phyloP scores from a whole-genome alignment of 2,888 invertebrate species.

The Brenthis ino region DNA sequence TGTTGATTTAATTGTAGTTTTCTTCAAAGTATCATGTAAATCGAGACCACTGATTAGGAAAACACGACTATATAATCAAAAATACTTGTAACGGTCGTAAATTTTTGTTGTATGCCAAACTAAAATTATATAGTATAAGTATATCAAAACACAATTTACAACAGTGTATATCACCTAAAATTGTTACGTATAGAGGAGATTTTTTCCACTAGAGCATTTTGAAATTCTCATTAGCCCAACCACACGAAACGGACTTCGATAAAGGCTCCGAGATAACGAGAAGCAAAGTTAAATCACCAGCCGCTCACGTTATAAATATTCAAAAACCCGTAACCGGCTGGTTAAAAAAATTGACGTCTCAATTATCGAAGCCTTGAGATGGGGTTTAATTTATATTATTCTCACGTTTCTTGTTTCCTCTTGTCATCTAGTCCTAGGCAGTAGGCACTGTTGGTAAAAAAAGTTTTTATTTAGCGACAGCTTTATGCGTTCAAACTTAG shows the following conservation, averaged over 20 bases:
- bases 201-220: constrained; percentile 40
- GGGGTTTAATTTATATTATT: constrained; percentile 74
- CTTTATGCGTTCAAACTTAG: neutral
- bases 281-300: constrained; percentile 74
- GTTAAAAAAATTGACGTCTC: constrained; percentile 80
- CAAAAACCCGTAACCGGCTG: constrained; percentile 56
- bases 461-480: constrained; percentile 3
- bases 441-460: neutral
- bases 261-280: constrained; percentile 70
- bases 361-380: constrained; percentile 66
- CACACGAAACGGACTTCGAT: constrained; percentile 58
- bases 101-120: too few species aligned
- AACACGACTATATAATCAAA: too few species aligned
- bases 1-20: too few species aligned
- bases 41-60: too few species aligned
- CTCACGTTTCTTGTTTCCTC: constrained; percentile 79
- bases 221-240: constrained; percentile 52
- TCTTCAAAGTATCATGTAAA: too few species aligned
- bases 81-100: too few species aligned
- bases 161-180: constrained; percentile 10
- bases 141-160: too few species aligned
- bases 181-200: constrained; percentile 18
- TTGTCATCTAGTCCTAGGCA: constrained; percentile 52
- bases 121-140: too few species aligned
- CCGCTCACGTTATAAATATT: constrained; percentile 77